These are phyloP conservation scores for Scaptomyza parva DNA, from an alignment of 2,888 invertebrate genomes.

Conservation along the genomic window DNA sequence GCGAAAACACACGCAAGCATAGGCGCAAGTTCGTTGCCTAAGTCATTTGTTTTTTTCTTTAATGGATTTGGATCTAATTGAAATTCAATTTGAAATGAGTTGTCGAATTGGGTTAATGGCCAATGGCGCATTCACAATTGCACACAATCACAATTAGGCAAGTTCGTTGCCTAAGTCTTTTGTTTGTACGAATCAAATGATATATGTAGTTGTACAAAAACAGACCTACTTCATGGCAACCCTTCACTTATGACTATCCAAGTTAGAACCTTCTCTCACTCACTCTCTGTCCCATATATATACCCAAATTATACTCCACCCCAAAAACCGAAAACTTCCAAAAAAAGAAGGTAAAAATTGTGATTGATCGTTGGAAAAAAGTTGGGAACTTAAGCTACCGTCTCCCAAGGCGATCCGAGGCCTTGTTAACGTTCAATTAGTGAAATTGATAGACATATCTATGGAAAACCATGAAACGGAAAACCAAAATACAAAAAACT, in stretches of 20 bases:
- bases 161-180: conserved; percentile 41
- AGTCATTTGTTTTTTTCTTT: conserved; percentile 50
- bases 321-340: conserved; percentile 1
- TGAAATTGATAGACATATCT: conserved; percentile 79
- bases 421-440: conserved; percentile 79
- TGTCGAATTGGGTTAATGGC: conserved; percentile 40
- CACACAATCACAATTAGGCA: conserved; percentile 15
- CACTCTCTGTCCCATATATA: neutral
- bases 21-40: conserved; percentile 44
- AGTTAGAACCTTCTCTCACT: conserved; percentile 11
- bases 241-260: conserved; percentile 44
- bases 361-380: conserved; percentile 68
- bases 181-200: conserved; percentile 41
- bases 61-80: conserved; percentile 34
- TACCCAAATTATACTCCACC: conserved; percentile 25
- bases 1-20: neutral
- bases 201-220: too few species aligned
- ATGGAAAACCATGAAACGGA: conserved; percentile 48
- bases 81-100: conserved; percentile 33
- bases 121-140: conserved; percentile 40
- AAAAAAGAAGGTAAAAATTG: conserved; percentile 25
- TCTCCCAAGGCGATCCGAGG: conserved; percentile 39
- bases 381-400: conserved; percentile 42
- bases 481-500: conserved; percentile 18
- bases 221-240: conserved; percentile 18